These are phyloP conservation scores for Champsocephalus esox DNA, from an alignment of 2,797 vertebrate genomes.

Conservation along the genomic window DNA sequence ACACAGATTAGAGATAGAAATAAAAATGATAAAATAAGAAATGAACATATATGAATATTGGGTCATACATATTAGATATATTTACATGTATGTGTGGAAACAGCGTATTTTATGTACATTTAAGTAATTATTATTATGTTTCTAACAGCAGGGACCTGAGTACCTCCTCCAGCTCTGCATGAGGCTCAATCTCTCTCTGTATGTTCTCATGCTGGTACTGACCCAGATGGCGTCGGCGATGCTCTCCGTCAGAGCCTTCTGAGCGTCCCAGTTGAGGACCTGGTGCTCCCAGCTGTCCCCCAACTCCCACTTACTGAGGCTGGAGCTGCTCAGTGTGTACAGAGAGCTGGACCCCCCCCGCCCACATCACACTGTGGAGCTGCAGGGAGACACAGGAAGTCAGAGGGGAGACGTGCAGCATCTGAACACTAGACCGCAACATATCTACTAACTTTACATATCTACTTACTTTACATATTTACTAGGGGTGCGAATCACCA, in stretches of 20 bases:
- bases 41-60: no score
- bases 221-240: constrained; percentile 96
- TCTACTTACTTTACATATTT: no score
- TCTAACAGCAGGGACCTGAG: not conserved
- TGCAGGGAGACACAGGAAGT: constrained; percentile 57
- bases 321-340: constrained; percentile 90
- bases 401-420: not conserved
- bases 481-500: no score
- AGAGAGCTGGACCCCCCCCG: constrained; percentile 81
- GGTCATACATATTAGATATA: no score
- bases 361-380: constrained; percentile 92
- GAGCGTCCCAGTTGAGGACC: constrained; percentile 89
- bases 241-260: constrained; percentile 86
- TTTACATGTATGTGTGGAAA: no score
- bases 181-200: not conserved
- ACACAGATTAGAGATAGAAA: no score
- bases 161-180: not conserved
- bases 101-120: no score
- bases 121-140: no score
- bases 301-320: constrained; percentile 92
- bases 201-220: constrained; percentile 49
- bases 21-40: no score
- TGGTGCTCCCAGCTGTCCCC: constrained; percentile 89
- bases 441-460: not conserved
- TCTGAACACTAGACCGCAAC: not conserved